phyloP scores from a whole-genome alignment of 2,888 invertebrate species.

The Agrotis exclamationis region DNA sequence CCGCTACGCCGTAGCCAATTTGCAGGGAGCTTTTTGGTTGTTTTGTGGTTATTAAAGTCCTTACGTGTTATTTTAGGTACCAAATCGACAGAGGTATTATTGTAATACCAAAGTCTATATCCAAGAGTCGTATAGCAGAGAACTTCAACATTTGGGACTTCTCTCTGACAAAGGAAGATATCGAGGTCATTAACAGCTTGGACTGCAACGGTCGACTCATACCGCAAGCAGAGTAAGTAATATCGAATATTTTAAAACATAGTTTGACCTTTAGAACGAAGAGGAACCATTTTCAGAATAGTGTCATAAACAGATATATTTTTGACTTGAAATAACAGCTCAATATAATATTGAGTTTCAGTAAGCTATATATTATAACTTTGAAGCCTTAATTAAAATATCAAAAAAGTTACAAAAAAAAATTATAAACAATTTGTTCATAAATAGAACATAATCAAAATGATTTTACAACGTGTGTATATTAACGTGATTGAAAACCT shows the following conservation, averaged over 20 bases:
- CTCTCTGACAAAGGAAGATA: constrained; percentile 85
- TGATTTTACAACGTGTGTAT: background rate
- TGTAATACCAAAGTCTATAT: constrained; percentile 91
- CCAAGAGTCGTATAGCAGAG: constrained; percentile 85
- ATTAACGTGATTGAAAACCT: background rate
- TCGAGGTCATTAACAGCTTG: constrained; percentile 91
- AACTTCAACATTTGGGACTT: constrained; percentile 91
- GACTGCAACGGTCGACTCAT: constrained; percentile 92
- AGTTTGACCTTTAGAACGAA: too few species aligned
- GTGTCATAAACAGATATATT: background rate
- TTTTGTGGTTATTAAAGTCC: too few species aligned
- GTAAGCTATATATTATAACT: background rate
- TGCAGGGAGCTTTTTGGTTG: background rate
- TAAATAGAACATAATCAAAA: background rate
- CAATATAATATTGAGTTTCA: background rate
- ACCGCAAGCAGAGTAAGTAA: constrained; percentile 88
- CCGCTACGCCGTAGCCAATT: constrained; percentile 15
- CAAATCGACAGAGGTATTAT: constrained; percentile 87
- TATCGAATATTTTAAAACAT: background rate
- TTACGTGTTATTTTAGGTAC: constrained; percentile 60
- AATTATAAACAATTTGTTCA: background rate
- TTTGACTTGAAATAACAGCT: constrained; percentile 1
- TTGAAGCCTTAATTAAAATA: background rate
- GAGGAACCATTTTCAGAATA: background rate
- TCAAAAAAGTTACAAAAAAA: background rate